These are phyloP conservation scores for Drosophila ustulata DNA, from an alignment of 2,888 invertebrate species.

Conservation along the genomic window DNA sequence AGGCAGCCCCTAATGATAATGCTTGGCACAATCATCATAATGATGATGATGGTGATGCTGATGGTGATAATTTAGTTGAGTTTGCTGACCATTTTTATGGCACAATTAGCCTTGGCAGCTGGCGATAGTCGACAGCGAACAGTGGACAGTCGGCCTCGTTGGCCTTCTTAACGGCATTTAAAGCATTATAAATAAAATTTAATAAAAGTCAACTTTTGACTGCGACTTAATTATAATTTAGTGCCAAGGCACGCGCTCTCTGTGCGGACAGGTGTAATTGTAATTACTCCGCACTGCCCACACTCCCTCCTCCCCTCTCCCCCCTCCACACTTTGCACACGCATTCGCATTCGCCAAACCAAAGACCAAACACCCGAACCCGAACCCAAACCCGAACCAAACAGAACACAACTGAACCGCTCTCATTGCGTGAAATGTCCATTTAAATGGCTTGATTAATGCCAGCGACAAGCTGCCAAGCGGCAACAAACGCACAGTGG, in stretches of 20 bases:
- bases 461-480: conserved; percentile 64
- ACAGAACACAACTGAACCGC: conserved; percentile 14
- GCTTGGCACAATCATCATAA: conserved; percentile 18
- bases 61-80: conserved; percentile 1
- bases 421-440: conserved; percentile 70
- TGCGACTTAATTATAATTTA: conserved; percentile 76
- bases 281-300: conserved; percentile 66
- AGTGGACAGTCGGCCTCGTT: conserved; percentile 17
- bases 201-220: conserved; percentile 77
- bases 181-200: conserved; percentile 76
- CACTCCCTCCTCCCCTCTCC: conserved; percentile 6
- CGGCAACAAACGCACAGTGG: conserved; percentile 54
- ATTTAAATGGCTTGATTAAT: conserved; percentile 81
- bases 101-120: conserved; percentile 57
- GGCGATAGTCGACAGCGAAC: conserved; percentile 24
- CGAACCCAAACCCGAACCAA: not conserved
- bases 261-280: conserved; percentile 75
- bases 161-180: conserved; percentile 65
- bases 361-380: conserved; percentile 9
- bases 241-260: conserved; percentile 69
- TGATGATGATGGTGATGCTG: conserved; percentile 18
- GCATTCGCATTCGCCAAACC: conserved; percentile 9
- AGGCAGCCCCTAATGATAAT: conserved; percentile 30
- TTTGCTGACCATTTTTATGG: conserved; percentile 21
- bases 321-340: conserved; percentile 19